Percentiles rank a stretch among this genome's conserved stretches.
Evolutionary conservation across 1,140 invertebrate species (phyloP).

Genomic region (Calephelis virginiensis): DNA sequence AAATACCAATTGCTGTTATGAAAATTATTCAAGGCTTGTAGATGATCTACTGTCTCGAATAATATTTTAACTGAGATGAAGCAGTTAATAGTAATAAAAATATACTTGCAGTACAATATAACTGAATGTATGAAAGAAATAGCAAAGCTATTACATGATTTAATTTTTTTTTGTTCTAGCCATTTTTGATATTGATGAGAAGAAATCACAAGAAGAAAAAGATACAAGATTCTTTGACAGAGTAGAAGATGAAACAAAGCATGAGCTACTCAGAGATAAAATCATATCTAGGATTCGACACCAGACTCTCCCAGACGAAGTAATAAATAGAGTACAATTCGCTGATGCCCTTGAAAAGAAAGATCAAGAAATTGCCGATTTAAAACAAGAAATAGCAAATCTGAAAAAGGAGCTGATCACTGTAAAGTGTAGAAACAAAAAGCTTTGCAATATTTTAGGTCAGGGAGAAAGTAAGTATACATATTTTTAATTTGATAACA

Average conservation of each 20-base stretch:
- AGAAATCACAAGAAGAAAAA: slow-evolving; percentile 44
- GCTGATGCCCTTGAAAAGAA: slow-evolving; percentile 83
- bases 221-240: slow-evolving; percentile 83
- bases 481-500: background rate
- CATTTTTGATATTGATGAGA: slow-evolving; percentile 34
- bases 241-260: slow-evolving; percentile 82
- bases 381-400: slow-evolving; percentile 81
- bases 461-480: slow-evolving; percentile 86
- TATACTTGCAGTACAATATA: too few species aligned
- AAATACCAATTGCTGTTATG: too few species aligned
- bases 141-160: too few species aligned
- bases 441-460: slow-evolving; percentile 86
- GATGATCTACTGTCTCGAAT: too few species aligned
- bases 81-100: too few species aligned
- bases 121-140: too few species aligned
- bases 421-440: slow-evolving; percentile 88
- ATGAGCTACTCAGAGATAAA: slow-evolving; percentile 83
- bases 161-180: slow-evolving; percentile 33
- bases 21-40: too few species aligned
- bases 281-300: slow-evolving; percentile 77
- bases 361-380: slow-evolving; percentile 81
- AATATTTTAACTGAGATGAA: too few species aligned
- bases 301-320: slow-evolving; percentile 74
- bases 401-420: slow-evolving; percentile 84
- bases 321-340: slow-evolving; percentile 80